Percentiles rank a stretch among this genome's conserved stretches.
Conservation (phyloP, 2,113 vertebrate genomes). For the Deroptyus accipitrinus region DNA sequence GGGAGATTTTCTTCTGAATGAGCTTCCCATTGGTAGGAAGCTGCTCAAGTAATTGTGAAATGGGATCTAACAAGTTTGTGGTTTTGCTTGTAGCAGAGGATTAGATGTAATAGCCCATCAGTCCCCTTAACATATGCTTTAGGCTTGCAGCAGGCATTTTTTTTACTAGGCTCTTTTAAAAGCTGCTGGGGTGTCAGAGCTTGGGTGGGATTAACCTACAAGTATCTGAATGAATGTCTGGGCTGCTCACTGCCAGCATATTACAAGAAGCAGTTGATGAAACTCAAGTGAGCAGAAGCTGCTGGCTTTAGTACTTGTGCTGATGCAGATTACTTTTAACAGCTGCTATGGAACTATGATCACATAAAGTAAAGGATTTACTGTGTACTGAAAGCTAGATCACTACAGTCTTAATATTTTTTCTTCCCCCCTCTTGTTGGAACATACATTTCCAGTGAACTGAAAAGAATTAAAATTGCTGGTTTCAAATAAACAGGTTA, state of each 20-base stretch:
- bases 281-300: slow-evolving; percentile 18
- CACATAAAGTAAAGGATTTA: not conserved
- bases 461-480: not conserved
- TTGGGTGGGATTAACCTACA: not conserved
- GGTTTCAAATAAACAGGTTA: not conserved
- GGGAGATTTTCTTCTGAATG: not conserved
- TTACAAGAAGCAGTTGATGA: not conserved
- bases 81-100: not conserved
- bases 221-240: not conserved
- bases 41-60: not conserved
- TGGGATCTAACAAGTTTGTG: not conserved
- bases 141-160: not conserved
- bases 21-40: not conserved
- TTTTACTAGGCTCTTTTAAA: not conserved
- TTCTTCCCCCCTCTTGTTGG: not conserved
- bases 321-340: not conserved
- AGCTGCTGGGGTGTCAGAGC: not conserved
- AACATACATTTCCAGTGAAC: not conserved
- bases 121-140: not conserved
- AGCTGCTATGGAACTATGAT: not conserved
- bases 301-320: slow-evolving; percentile 7
- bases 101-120: not conserved
- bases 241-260: not conserved
- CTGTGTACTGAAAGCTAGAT: not conserved
- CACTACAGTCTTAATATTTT: not conserved